phyloP scores from a whole-genome alignment of 1,140 invertebrate genomes.

The Melitaea cinxia region DNA sequence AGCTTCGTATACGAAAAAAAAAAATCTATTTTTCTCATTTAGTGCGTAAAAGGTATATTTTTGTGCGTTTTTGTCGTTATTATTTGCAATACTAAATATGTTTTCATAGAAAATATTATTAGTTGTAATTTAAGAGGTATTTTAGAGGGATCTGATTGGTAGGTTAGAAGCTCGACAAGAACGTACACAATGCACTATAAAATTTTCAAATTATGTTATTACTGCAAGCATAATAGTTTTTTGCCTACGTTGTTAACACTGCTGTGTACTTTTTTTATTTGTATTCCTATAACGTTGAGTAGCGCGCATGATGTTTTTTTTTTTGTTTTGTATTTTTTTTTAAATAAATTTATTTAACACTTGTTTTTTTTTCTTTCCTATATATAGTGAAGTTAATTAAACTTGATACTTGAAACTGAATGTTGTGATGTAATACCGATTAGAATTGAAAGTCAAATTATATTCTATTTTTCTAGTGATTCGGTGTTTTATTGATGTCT shows the following conservation, averaged over 20 bases:
- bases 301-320: conserved; percentile 64
- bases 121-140: too few species aligned
- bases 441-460: conserved; percentile 63
- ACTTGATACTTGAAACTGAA: conserved; percentile 48
- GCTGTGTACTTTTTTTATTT: conserved; percentile 47
- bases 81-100: not conserved
- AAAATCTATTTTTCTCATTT: conserved; percentile 14
- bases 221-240: conserved; percentile 21
- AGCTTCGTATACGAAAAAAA: conserved; percentile 37
- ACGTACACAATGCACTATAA: conserved; percentile 1
- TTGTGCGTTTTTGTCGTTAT: conserved; percentile 9
- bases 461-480: conserved; percentile 72
- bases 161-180: not conserved
- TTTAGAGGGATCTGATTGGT: too few species aligned
- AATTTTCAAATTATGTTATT: conserved; percentile 9
- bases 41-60: not conserved
- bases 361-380: conserved; percentile 51
- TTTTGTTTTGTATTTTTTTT: conserved; percentile 73
- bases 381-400: conserved; percentile 29
- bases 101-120: too few species aligned
- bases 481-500: conserved; percentile 51
- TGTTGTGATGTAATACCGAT: conserved; percentile 66
- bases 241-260: conserved; percentile 24
- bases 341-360: conserved; percentile 79
- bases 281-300: conserved; percentile 55